phyloP scores from a whole-genome alignment of 2,797 vertebrate species.

The Spea hammondii region DNA sequence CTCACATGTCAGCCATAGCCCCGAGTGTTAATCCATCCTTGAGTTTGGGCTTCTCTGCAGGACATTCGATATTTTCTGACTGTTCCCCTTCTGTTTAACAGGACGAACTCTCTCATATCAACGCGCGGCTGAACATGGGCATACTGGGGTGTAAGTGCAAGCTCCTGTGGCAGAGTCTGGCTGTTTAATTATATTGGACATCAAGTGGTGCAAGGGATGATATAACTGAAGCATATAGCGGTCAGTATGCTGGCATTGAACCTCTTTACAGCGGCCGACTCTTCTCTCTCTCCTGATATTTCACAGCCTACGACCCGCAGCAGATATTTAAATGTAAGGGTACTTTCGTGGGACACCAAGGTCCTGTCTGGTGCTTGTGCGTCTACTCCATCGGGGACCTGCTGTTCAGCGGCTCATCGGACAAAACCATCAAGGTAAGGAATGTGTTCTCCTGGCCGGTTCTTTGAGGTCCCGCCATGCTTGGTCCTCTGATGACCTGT shows the following conservation, averaged over 20 bases:
- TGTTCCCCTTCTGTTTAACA: conserved; percentile 59
- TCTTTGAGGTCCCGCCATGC: too few relatives aligned
- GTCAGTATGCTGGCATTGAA: too few relatives aligned
- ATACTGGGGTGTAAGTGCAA: conserved; percentile 92
- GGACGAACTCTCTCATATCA: conserved; percentile 98
- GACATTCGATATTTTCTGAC: neutral
- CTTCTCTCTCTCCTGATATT: neutral
- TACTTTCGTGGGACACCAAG: conserved; percentile 97
- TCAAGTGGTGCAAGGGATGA: too few relatives aligned
- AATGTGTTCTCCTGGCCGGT: neutral
- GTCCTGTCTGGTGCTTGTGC: conserved; percentile 96
- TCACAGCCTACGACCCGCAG: conserved; percentile 93
- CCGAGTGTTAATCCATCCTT: neutral
- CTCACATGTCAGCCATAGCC: neutral
- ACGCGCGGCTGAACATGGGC: conserved; percentile 96
- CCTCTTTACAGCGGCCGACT: neutral
- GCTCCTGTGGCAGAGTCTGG: neutral
- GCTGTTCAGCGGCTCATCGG: conserved; percentile 96
- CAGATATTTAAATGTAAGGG: conserved; percentile 99
- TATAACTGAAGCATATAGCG: too few relatives aligned
- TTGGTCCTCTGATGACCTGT: neutral
- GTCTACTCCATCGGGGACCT: conserved; percentile 97
- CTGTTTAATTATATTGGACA: too few relatives aligned
- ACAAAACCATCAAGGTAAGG: conserved; percentile 96
- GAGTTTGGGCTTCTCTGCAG: too few relatives aligned